phyloP scores from a whole-genome alignment of 2,113 vertebrate genomes.

The Osmerus mordax region DNA sequence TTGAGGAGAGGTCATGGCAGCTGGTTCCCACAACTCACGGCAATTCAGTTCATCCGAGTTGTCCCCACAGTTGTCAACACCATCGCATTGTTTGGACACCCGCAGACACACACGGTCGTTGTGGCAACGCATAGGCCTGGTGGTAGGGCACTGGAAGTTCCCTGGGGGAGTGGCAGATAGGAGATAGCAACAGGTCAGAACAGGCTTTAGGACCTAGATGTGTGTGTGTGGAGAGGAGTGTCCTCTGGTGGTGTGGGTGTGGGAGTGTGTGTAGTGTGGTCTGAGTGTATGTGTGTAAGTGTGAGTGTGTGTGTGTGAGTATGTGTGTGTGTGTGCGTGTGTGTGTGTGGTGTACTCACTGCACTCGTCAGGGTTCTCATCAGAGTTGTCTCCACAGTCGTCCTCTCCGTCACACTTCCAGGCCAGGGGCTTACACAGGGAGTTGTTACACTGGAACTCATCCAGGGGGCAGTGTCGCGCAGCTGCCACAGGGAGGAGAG shows the following conservation, averaged over 20 bases:
- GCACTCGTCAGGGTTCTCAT: slow-evolving; percentile 89
- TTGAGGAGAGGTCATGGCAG: neutral
- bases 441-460: slow-evolving; percentile 97
- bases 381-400: slow-evolving; percentile 95
- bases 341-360: slow-evolving; percentile 69
- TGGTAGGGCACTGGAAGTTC: slow-evolving; percentile 90
- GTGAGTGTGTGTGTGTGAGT: neutral
- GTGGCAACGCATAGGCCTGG: slow-evolving; percentile 90
- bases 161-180: slow-evolving; percentile 58
- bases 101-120: slow-evolving; percentile 92
- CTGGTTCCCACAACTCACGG: slow-evolving; percentile 70
- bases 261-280: neutral
- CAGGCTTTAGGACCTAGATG: neutral
- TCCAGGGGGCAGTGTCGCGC: slow-evolving; percentile 88
- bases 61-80: slow-evolving; percentile 89
- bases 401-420: slow-evolving; percentile 97
- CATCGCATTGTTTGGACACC: slow-evolving; percentile 84
- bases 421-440: slow-evolving; percentile 89
- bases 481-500: slow-evolving; percentile 35
- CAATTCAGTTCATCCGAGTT: slow-evolving; percentile 88
- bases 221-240: neutral
- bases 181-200: neutral
- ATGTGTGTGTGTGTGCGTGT: neutral
- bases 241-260: neutral
- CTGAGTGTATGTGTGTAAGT: neutral